A percentile compares a stretch with the other conserved stretches of the same genome.
These are phyloP conservation scores for Phyllostomus discolor DNA, from an alignment of 2,113 vertebrate species.

Conservation along the genomic window DNA sequence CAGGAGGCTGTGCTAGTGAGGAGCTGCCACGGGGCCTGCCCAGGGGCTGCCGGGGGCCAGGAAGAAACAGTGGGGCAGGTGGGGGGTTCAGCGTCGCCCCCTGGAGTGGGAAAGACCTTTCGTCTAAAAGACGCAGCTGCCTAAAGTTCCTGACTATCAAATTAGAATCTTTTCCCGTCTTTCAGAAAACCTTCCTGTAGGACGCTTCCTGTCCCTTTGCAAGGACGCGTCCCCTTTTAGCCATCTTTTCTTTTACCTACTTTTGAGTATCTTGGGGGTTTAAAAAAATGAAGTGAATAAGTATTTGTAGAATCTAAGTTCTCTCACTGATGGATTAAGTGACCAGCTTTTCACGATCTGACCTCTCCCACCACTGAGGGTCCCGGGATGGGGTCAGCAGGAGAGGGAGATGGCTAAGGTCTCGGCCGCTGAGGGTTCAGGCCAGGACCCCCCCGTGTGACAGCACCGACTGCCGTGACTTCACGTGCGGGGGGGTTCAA, in stretches of 20 bases:
- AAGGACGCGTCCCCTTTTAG: background rate
- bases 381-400: background rate
- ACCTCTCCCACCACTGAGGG: background rate
- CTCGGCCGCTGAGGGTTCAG: fast-evolving
- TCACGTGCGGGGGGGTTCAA: background rate
- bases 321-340: background rate
- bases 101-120: background rate
- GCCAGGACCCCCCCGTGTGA: background rate
- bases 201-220: background rate
- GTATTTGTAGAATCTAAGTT: background rate
- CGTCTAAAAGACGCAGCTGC: background rate
- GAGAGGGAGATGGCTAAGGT: background rate
- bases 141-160: background rate
- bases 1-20: background rate
- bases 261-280: background rate
- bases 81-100: too few species aligned
- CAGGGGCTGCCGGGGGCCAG: background rate
- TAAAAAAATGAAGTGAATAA: background rate
- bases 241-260: background rate
- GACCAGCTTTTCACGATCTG: background rate
- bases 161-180: background rate
- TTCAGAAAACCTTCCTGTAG: background rate
- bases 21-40: background rate
- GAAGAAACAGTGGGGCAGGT: background rate
- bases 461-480: fast-evolving